Percentiles rank a stretch among this genome's conserved stretches.
Conservation (phyloP, 2,888 invertebrate genomes). For the Drosophila parthenogenetica region DNA sequence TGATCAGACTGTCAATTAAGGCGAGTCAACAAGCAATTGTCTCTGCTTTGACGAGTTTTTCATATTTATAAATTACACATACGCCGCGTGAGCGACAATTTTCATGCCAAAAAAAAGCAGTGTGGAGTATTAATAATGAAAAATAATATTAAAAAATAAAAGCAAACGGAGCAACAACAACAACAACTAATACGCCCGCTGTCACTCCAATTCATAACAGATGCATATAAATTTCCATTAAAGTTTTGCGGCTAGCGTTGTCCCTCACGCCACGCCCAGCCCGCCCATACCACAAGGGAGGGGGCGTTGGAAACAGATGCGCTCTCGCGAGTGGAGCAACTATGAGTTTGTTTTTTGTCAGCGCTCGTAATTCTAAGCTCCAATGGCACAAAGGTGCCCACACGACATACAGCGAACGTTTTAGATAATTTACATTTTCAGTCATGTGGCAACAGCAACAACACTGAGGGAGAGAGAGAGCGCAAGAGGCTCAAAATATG, state of each 20-base stretch:
- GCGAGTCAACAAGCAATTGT: slow-evolving; percentile 51
- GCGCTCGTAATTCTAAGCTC: slow-evolving; percentile 4
- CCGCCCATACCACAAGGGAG: slow-evolving; percentile 1
- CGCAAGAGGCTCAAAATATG: slow-evolving; percentile 28
- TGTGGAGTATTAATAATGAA: slow-evolving; percentile 22
- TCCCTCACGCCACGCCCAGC: not conserved
- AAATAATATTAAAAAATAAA: too few relatives aligned
- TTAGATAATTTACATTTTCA: slow-evolving; percentile 71
- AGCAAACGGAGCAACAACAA: slow-evolving; percentile 15
- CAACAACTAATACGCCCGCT: slow-evolving; percentile 63
- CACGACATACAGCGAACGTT: slow-evolving; percentile 41
- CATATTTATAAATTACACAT: slow-evolving; percentile 63
- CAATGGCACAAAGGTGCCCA: slow-evolving; percentile 53
- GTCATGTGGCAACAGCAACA: slow-evolving; percentile 46
- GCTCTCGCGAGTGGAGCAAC: slow-evolving; percentile 35
- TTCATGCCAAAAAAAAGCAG: slow-evolving; percentile 11
- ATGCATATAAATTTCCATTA: slow-evolving; percentile 79
- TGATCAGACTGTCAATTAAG: slow-evolving; percentile 51
- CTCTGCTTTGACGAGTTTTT: slow-evolving; percentile 19
- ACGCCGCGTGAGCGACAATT: slow-evolving; percentile 51
- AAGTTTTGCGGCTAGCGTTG: slow-evolving; percentile 41
- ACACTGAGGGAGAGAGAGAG: not conserved
- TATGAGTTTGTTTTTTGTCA: slow-evolving; percentile 1
- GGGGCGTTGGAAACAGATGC: slow-evolving; percentile 17
- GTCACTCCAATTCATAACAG: slow-evolving; percentile 75